These are phyloP conservation scores for Ganaspis brasiliensis DNA, from an alignment of 2,888 invertebrate genomes.

Conservation along the genomic window DNA sequence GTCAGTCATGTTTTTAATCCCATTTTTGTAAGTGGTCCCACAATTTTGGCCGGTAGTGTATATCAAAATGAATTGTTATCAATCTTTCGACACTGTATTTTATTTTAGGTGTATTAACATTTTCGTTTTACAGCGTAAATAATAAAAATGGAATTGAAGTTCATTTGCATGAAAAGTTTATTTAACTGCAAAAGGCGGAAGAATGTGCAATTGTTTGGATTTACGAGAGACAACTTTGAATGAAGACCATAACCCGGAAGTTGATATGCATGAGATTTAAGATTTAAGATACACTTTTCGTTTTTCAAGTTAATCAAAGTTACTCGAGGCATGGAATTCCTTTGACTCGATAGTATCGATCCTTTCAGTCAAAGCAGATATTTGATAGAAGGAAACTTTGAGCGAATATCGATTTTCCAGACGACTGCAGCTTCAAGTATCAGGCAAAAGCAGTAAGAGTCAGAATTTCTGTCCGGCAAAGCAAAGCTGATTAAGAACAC, in stretches of 20 bases:
- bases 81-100: no score
- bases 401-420: conserved; percentile 37
- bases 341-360: conserved; percentile 24
- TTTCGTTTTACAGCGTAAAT: no score
- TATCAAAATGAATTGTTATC: no score
- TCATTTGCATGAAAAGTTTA: no score
- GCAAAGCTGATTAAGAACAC: conserved; percentile 36
- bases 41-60: no score
- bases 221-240: background rate
- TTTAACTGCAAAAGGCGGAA: background rate
- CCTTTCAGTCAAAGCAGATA: conserved; percentile 15
- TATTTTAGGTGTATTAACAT: no score
- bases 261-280: conserved; percentile 23
- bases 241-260: conserved; percentile 7
- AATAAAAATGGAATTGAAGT: no score
- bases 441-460: conserved; percentile 14
- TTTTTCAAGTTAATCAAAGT: conserved; percentile 28
- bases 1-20: no score
- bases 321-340: conserved; percentile 39
- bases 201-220: background rate
- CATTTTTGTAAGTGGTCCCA: no score
- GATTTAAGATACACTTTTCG: conserved; percentile 32
- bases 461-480: conserved; percentile 12
- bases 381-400: conserved; percentile 23
- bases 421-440: conserved; percentile 23